phyloP scores from a whole-genome alignment of 2,797 vertebrate species.

The Cheirogaleus major region DNA sequence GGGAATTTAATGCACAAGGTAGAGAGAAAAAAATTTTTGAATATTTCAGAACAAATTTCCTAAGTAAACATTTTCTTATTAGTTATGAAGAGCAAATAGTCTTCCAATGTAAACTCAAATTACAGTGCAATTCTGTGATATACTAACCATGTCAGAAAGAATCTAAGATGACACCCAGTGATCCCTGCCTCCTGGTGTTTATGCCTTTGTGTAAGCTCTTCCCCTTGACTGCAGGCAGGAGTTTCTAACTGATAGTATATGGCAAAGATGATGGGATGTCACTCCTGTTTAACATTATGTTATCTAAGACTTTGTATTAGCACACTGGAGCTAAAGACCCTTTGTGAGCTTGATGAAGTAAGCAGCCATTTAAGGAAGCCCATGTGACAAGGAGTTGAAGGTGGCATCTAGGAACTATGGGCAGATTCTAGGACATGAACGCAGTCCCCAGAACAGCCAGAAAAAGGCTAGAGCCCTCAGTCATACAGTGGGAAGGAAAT shows the following conservation, averaged over 20 bases:
- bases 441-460: neutral
- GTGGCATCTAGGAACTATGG: neutral
- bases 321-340: neutral
- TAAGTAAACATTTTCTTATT: slow-evolving; percentile 15
- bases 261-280: neutral
- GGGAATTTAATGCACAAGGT: neutral
- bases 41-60: slow-evolving; percentile 14
- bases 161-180: neutral
- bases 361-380: neutral
- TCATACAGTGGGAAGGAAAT: neutral
- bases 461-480: neutral
- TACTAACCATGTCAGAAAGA: neutral
- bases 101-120: neutral
- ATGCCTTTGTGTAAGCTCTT: neutral
- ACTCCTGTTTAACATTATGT: neutral
- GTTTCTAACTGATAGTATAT: neutral
- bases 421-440: neutral
- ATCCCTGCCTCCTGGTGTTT: neutral
- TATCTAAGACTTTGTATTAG: neutral
- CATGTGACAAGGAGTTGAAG: neutral
- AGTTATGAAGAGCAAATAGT: neutral
- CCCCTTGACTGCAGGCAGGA: neutral
- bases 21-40: slow-evolving; percentile 11
- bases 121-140: neutral
- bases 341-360: neutral